Conservation (phyloP, 2,797 vertebrate genomes). For the Phoeniculus purpureus region DNA sequence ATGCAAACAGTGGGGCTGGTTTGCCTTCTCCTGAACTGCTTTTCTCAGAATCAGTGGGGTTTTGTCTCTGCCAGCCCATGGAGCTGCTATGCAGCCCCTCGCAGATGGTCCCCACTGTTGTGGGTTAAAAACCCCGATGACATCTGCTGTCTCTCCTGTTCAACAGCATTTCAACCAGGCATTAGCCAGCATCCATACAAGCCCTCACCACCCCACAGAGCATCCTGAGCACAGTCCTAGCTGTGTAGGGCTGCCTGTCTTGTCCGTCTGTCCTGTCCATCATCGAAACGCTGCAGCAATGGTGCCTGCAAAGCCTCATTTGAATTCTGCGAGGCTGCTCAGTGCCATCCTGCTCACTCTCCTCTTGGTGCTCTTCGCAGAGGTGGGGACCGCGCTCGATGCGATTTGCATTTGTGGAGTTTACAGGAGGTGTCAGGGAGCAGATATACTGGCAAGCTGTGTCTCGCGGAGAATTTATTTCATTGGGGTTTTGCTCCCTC, state of each 20-base stretch:
- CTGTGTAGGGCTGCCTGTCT: neutral
- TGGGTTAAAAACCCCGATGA: no score
- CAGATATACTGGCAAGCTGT: constrained; percentile 37
- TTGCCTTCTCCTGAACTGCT: neutral
- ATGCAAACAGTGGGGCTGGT: neutral
- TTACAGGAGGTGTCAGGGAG: constrained; percentile 25
- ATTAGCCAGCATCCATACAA: fast-evolving
- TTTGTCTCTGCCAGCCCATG: neutral
- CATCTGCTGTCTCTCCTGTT: fast-evolving
- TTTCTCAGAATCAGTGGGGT: fast-evolving
- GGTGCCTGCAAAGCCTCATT: constrained; percentile 4
- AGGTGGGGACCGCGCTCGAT: neutral
- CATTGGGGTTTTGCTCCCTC: constrained; percentile 23
- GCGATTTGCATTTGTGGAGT: constrained; percentile 31
- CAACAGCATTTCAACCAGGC: fast-evolving
- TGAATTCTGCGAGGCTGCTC: neutral
- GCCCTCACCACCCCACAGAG: neutral
- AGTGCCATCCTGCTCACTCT: neutral
- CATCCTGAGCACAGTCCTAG: fast-evolving
- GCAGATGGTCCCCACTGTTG: neutral
- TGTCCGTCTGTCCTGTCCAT: fast-evolving
- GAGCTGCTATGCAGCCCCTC: neutral
- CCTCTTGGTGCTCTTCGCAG: neutral
- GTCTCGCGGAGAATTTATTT: constrained; percentile 61
- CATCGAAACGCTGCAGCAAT: fast-evolving